Evolutionary conservation across 2,797 vertebrate species (phyloP).

Genomic region (Acanthurus tractus): DNA sequence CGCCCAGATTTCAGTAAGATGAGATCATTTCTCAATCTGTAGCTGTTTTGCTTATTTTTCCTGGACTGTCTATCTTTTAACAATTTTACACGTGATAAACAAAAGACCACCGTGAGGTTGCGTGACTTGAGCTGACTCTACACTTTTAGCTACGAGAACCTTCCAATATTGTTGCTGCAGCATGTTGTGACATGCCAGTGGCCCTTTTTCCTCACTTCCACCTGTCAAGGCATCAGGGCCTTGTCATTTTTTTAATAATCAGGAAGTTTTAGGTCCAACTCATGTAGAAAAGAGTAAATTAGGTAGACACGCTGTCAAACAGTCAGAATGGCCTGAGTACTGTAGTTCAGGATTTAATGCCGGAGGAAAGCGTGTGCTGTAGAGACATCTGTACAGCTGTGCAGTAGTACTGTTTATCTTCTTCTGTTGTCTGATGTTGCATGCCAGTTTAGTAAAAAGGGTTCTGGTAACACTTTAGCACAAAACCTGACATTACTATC

Average conservation of each 20-base stretch:
- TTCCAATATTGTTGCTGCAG: neutral
- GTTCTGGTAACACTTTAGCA: neutral
- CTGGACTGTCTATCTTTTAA: neutral
- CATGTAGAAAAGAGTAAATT: neutral
- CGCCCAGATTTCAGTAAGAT: slow-evolving; percentile 15
- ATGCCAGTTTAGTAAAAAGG: neutral
- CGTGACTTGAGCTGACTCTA: neutral
- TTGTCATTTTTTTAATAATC: slow-evolving; percentile 2
- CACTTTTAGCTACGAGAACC: neutral
- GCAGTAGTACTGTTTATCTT: too few species aligned
- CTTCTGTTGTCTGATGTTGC: neutral
- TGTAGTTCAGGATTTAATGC: neutral
- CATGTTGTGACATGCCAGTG: neutral
- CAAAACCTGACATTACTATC: neutral
- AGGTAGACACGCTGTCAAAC: neutral
- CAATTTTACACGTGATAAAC: neutral
- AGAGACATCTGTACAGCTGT: neutral
- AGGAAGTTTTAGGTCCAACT: neutral
- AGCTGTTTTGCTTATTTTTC: slow-evolving; percentile 6
- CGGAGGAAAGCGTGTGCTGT: too few species aligned
- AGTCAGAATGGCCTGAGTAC: neutral
- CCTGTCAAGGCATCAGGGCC: neutral
- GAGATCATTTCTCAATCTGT: slow-evolving; percentile 15
- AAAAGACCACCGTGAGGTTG: neutral
- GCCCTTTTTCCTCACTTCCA: neutral